Evolutionary conservation across 2,113 vertebrate species (phyloP).

Genomic region (Spermophilus dauricus): DNA sequence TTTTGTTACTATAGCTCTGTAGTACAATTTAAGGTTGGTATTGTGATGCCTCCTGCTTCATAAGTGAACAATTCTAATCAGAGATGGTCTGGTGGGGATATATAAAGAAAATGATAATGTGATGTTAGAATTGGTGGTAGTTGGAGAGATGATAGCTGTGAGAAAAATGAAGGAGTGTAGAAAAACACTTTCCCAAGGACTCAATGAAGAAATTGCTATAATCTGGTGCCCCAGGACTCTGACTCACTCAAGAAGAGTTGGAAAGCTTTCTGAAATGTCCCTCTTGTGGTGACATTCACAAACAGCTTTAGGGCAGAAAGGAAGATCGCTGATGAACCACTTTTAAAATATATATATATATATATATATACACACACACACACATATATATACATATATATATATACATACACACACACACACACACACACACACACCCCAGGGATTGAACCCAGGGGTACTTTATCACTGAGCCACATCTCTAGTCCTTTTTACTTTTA

Average conservation of each 20-base stretch:
- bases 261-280: slow-evolving; percentile 1
- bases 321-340: neutral
- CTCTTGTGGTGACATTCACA: neutral
- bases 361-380: too few species aligned
- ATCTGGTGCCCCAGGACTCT: neutral
- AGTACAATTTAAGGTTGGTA: too few species aligned
- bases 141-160: neutral
- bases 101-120: neutral
- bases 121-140: neutral
- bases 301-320: neutral
- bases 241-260: neutral
- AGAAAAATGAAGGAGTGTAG: neutral
- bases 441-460: too few species aligned
- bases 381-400: too few species aligned
- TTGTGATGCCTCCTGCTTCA: too few species aligned
- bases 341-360: neutral
- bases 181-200: neutral
- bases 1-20: too few species aligned
- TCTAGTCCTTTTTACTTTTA: too few species aligned
- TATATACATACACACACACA: accelerated
- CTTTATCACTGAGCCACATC: too few species aligned
- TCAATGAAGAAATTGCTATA: neutral
- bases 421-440: too few species aligned
- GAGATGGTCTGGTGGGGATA: neutral
- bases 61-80: neutral